Base-by-base conservation (phyloP, 2,113 vertebrate species). In the Bubo blakistoni region DNA sequence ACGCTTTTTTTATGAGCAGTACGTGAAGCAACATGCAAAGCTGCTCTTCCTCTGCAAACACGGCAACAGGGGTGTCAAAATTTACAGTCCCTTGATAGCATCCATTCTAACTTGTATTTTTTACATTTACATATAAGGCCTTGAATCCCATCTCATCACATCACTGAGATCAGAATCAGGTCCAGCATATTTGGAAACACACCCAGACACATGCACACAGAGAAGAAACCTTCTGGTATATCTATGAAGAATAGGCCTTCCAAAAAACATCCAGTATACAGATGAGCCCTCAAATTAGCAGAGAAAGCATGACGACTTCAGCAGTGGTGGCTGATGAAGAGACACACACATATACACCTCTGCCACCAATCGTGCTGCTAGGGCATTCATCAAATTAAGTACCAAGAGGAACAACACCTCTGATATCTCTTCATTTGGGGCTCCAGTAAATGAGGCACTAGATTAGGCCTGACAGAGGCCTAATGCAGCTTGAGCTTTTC, bases 381-480 rank as follows among this genome's bases (percentile, higher is more conserved):
- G 98, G 97, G 98, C 99, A 99, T 99, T 99, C 99, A 99, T 99
- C 99, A 99, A 99, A 98, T 98, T 99, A 99, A 99, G 99, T 99
- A 99, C 98, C 98, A 97, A 97, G 96, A 98, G 97, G 98, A 98
- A 98, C 98, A 98, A 98, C 98, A 98, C 98, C 98, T 99, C 99
- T 99, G 98, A 99, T 99, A 98, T 98, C 99, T 99, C 99, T 99
- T 99, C 99, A 99, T 99, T 99, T 98, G 98, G 98, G 99, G 98
- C 98, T 78, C 98, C 98, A 90, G 99, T 99, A 99, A 99, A 99
- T 99, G 99, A 99, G 99, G 98, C 98, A 98, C 98, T 98, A 98
- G 99, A 98, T 99, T 98, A 97, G 98, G 97, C 97, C 98, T 99
- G 99, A 99, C 99, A 99, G 96, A 96, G 98, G 98, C 98, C 98